These are phyloP conservation scores for Papilio dardanus DNA, from an alignment of 1,140 invertebrate genomes.

Conservation along the genomic window DNA sequence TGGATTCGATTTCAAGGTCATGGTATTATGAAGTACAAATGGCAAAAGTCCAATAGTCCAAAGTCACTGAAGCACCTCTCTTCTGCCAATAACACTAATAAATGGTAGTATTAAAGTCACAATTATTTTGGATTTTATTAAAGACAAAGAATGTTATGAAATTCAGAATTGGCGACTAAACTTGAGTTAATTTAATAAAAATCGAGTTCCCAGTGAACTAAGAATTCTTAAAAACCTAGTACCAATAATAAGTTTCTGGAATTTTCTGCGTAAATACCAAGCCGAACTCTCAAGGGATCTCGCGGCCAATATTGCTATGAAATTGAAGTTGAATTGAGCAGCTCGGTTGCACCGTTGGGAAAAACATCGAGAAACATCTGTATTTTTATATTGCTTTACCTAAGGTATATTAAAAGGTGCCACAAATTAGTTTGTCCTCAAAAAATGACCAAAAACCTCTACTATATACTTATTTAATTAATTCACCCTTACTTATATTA, in stretches of 20 bases:
- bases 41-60: not conserved
- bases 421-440: not conserved
- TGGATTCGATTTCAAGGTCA: not conserved
- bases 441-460: not conserved
- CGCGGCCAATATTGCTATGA: conserved; percentile 62
- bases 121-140: not conserved
- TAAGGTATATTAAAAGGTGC: not conserved
- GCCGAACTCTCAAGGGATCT: conserved; percentile 41
- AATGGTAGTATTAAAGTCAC: not conserved
- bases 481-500: no score
- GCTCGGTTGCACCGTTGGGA: conserved; percentile 27
- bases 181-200: not conserved
- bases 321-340: conserved; percentile 54
- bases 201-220: not conserved
- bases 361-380: not conserved
- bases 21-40: not conserved
- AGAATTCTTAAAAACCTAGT: not conserved
- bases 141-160: not conserved
- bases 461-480: no score
- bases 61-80: not conserved
- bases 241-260: conserved; percentile 39
- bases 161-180: not conserved
- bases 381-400: not conserved
- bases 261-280: conserved; percentile 28
- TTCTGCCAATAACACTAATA: not conserved